Evolutionary conservation across 2,113 vertebrate species (phyloP).

Genomic region (Plecotus auritus): DNA sequence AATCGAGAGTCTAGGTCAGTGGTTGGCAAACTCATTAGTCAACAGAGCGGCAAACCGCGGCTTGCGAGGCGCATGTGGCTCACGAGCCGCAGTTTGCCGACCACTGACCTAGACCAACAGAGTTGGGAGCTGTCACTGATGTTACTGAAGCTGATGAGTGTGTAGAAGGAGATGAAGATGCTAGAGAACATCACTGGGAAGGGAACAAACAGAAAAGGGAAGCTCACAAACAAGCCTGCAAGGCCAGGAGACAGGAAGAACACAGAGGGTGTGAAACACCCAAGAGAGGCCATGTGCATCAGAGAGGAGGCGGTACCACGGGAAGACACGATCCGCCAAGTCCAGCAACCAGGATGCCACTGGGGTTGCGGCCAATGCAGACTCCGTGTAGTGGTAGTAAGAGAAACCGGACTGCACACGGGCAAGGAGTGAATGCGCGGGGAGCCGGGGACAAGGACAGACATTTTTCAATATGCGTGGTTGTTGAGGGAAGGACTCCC

Average conservation of each 20-base stretch:
- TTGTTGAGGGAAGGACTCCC: neutral
- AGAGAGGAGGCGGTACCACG: neutral
- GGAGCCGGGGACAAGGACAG: neutral
- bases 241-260: neutral
- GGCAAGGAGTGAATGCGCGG: neutral
- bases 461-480: neutral
- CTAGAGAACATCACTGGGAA: neutral
- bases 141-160: neutral
- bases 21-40: too few species aligned
- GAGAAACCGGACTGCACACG: neutral
- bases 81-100: too few species aligned
- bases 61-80: too few species aligned
- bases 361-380: neutral
- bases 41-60: too few species aligned
- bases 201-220: neutral
- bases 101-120: neutral
- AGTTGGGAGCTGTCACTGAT: neutral
- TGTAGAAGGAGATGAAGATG: neutral
- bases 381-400: neutral
- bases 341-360: neutral
- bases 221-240: neutral
- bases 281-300: neutral
- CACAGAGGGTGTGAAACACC: neutral
- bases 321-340: neutral
- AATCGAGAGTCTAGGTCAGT: too few species aligned